These are phyloP conservation scores for Circaetus gallicus DNA, from an alignment of 2,113 vertebrate species.

Conservation along the genomic window DNA sequence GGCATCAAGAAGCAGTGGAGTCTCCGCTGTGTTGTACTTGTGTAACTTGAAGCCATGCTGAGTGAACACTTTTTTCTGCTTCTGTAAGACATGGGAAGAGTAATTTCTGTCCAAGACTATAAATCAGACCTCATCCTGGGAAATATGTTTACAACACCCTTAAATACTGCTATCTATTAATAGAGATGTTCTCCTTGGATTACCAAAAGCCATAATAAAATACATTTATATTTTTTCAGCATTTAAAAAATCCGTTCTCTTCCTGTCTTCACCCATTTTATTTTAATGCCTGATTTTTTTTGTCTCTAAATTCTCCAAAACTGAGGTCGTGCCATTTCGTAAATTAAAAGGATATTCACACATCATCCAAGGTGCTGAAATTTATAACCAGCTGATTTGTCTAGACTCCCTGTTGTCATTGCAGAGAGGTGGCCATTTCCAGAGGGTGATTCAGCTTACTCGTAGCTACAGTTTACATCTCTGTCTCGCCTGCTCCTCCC, in stretches of 20 bases:
- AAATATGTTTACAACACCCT: not conserved
- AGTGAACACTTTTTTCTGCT: not conserved
- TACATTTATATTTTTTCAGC: not conserved
- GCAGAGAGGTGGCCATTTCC: not conserved
- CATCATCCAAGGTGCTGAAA: not conserved
- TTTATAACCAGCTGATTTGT: not conserved
- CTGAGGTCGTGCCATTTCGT: not conserved
- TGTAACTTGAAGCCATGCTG: conserved; percentile 12
- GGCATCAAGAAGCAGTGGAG: not conserved
- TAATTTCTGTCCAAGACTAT: not conserved
- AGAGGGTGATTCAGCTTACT: not conserved
- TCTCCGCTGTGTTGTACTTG: not conserved
- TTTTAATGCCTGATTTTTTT: not conserved
- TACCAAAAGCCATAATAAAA: not conserved
- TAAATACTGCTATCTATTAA: not conserved
- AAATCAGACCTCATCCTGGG: conserved; percentile 1
- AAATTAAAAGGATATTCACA: not conserved
- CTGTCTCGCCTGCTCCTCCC: not conserved
- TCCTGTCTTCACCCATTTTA: not conserved
- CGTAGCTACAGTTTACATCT: not conserved
- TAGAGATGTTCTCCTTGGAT: not conserved
- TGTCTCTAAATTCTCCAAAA: not conserved
- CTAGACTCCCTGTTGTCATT: not conserved
- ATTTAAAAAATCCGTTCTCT: not conserved
- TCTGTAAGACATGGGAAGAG: not conserved